Percentiles rank a stretch among this genome's conserved stretches.
Evolutionary conservation across 1,140 invertebrate genomes (phyloP).

Genomic region (Hirudo medicinalis): DNA sequence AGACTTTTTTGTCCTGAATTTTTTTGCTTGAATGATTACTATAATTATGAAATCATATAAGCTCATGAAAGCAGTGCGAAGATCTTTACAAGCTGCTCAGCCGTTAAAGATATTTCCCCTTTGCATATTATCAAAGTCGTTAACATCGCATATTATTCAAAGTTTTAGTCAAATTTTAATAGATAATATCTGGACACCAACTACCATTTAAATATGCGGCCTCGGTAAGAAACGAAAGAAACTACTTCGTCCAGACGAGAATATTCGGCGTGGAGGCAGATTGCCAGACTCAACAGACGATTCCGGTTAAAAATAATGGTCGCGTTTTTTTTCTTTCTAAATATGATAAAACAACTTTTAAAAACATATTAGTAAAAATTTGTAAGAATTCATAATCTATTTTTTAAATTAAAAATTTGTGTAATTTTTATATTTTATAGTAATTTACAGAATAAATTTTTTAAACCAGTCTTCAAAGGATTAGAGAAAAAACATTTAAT

Average conservation of each 20-base stretch:
- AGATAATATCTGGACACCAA: constrained; percentile 20
- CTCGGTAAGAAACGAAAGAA: constrained; percentile 13
- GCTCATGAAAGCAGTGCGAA: too few species aligned
- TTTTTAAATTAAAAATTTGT: not conserved
- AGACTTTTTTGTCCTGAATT: too few species aligned
- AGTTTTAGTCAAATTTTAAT: not conserved
- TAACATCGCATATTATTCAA: too few species aligned
- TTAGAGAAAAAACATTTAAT: too few species aligned
- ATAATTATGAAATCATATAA: too few species aligned
- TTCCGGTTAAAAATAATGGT: constrained; percentile 22
- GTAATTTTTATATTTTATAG: not conserved
- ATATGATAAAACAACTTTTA: not conserved
- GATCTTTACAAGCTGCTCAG: too few species aligned
- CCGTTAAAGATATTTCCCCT: too few species aligned
- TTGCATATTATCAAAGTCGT: too few species aligned
- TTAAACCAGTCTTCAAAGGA: not conserved
- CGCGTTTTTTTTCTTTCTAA: not conserved
- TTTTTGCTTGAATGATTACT: too few species aligned
- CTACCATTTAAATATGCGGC: constrained; percentile 16
- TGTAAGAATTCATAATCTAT: not conserved
- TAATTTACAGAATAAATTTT: not conserved
- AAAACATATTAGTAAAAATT: not conserved
- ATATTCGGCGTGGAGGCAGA: constrained; percentile 21
- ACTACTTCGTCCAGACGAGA: constrained; percentile 14
- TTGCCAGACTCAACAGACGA: constrained; percentile 18